Evolutionary conservation across 1,140 invertebrate species (phyloP).

Genomic region (Zophobas morio): DNA sequence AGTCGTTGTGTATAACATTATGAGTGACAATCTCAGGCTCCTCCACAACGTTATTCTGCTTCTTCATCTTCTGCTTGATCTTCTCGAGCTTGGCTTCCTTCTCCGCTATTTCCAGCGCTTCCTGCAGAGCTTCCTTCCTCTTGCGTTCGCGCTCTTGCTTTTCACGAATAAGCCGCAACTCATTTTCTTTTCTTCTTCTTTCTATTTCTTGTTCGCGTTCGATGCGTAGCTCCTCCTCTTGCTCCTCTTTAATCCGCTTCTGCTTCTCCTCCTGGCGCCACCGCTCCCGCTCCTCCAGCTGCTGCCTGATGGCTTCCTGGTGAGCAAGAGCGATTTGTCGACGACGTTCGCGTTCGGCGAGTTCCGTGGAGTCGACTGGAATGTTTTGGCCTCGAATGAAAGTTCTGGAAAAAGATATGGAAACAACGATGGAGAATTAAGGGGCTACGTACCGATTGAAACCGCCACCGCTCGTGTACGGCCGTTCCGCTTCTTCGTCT

Average conservation of each 20-base stretch:
- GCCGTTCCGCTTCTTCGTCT: slow-evolving; percentile 59
- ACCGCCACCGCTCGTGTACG: slow-evolving; percentile 61
- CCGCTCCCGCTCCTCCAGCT: slow-evolving; percentile 80
- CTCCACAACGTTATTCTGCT: slow-evolving; percentile 57
- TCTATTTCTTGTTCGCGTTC: slow-evolving; percentile 77
- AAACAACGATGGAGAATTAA: neutral
- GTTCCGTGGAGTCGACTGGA: slow-evolving; percentile 77
- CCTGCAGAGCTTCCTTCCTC: slow-evolving; percentile 73
- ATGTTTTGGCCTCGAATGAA: slow-evolving; percentile 80
- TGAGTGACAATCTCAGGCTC: slow-evolving; percentile 1
- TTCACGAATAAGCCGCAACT: slow-evolving; percentile 72
- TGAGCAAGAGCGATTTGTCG: slow-evolving; percentile 80
- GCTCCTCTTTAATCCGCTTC: slow-evolving; percentile 74
- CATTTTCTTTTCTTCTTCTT: slow-evolving; percentile 72
- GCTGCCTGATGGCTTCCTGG: slow-evolving; percentile 80
- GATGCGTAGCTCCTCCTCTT: slow-evolving; percentile 78
- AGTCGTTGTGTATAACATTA: slow-evolving; percentile 49
- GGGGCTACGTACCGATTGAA: slow-evolving; percentile 57
- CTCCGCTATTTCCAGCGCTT: slow-evolving; percentile 76
- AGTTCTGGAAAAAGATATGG: slow-evolving; percentile 56
- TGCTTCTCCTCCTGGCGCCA: slow-evolving; percentile 77
- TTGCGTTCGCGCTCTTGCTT: slow-evolving; percentile 74
- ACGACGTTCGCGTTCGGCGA: slow-evolving; percentile 78
- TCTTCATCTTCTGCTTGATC: slow-evolving; percentile 68
- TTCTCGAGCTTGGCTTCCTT: slow-evolving; percentile 73